Percentiles rank a stretch among this genome's conserved stretches.
Evolutionary conservation across 1,140 invertebrate species (phyloP).

Genomic region (Ooceraea biroi): DNA sequence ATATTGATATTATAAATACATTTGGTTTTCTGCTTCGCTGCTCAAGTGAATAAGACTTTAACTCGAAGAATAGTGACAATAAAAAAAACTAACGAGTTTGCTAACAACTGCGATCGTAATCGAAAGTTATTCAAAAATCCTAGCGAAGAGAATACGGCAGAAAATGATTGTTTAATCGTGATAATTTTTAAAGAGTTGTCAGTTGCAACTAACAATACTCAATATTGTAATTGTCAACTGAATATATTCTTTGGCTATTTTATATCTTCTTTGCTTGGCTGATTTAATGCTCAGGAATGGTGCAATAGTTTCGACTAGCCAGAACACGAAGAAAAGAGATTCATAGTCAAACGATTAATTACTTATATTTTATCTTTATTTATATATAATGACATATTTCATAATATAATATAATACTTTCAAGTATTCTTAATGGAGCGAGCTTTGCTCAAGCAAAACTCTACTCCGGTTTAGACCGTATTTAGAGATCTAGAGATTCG

Average conservation of each 20-base stretch:
- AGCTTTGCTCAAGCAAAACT: too few relatives aligned
- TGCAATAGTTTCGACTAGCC: background rate
- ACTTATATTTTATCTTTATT: constrained; percentile 2
- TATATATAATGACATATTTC: background rate
- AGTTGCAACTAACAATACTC: background rate
- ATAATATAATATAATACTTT: background rate
- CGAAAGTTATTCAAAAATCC: background rate
- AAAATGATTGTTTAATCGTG: background rate
- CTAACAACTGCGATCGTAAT: background rate
- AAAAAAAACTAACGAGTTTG: too few relatives aligned
- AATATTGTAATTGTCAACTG: background rate
- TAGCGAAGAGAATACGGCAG: background rate
- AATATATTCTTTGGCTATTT: too few relatives aligned
- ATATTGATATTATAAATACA: too few relatives aligned
- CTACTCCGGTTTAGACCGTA: too few relatives aligned
- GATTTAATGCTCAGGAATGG: background rate
- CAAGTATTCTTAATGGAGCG: background rate
- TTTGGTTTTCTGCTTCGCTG: too few relatives aligned
- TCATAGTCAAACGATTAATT: constrained; percentile 1
- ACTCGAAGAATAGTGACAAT: too few relatives aligned
- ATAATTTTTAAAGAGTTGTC: constrained; percentile 1
- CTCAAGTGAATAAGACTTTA: too few relatives aligned
- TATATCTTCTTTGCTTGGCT: background rate
- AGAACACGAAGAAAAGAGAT: background rate
- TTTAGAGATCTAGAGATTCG: too few relatives aligned